Base-by-base conservation (phyloP, 2,113 vertebrate genomes). In the Neotragus moschatus region DNA sequence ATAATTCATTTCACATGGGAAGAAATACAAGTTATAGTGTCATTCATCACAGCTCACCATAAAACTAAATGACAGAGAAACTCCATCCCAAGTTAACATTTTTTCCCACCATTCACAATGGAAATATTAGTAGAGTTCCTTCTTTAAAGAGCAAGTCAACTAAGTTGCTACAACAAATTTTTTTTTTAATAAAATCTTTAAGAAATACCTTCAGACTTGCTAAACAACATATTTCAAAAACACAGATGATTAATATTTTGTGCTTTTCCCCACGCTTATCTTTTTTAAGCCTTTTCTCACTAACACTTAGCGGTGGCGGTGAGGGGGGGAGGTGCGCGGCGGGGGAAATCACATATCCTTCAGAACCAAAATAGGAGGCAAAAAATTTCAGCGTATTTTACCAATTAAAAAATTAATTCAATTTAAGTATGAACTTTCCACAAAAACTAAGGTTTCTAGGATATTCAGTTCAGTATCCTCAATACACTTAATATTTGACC, bases 221-320 rank as follows among this genome's bases (percentile, higher is more conserved):
- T 93, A 93, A 98, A 82, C 58, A 97, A 93, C 33, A 28, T 91
- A 91, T 73, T 96, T 84, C 36, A 94, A 92, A 86, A n/a, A 97
- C 15, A 92, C 14, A 81, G 28, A 70, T 85, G 43, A 85, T 91
- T 82, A 94, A 9, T 45, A 95, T 88, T 96, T 96, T 91, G 51
- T 93, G 61, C 56, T 91, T 90, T 90, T 93, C 75, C 45, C 61
- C 61, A 60, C 43, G 84, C n/a, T 92, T 79, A 81, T 77, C 47
- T 93, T 93, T 97, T 93, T 92, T 47, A 96, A 95, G 55, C 16
- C 53, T n/a, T 92, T 97, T 86, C 45, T 84, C 8, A 84, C 28
- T 93, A 90, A 91, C 14, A 93, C 26, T 89, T 36, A 9, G 14
- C 0, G 14, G 13, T 16, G 8, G 7, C 16, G 4, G 33, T 12